phyloP scores from a whole-genome alignment of 2,888 invertebrate genomes.

The Hypselothyrea guttata region DNA sequence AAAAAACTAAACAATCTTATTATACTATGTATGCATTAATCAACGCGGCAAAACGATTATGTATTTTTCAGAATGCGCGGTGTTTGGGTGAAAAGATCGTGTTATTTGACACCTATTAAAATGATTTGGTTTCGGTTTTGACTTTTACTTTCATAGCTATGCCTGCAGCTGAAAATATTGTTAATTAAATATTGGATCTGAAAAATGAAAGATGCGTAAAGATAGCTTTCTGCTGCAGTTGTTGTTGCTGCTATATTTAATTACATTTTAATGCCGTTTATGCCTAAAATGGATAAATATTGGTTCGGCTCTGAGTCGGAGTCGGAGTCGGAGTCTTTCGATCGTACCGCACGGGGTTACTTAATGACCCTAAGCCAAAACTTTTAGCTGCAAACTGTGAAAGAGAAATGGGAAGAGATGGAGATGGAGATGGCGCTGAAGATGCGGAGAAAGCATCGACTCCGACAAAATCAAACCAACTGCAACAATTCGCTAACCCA shows the following conservation, averaged over 20 bases:
- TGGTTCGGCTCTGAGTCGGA: conserved; percentile 1
- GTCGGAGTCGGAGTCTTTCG: neutral
- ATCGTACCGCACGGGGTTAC: conserved; percentile 51
- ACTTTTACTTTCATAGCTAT: conserved; percentile 48
- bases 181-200: conserved; percentile 55
- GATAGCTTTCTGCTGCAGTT: neutral
- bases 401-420: conserved; percentile 71
- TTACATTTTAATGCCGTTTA: conserved; percentile 64
- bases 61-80: conserved; percentile 53
- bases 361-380: conserved; percentile 68
- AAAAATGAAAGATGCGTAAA: conserved; percentile 1
- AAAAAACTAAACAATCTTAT: conserved; percentile 5
- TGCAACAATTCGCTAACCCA: conserved; percentile 60
- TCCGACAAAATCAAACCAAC: conserved; percentile 55
- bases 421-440: no score
- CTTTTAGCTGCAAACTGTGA: conserved; percentile 66
- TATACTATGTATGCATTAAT: conserved; percentile 54
- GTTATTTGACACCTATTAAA: conserved; percentile 59
- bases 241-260: conserved; percentile 39
- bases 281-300: conserved; percentile 44
- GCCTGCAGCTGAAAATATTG: conserved; percentile 26
- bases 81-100: conserved; percentile 56
- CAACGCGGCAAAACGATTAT: conserved; percentile 41
- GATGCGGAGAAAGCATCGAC: conserved; percentile 67
- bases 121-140: conserved; percentile 40